Evolutionary conservation across 2,797 vertebrate species (phyloP), one percentile per base, ranked within the genome.

Genomic region (Sandelia bainsii): DNA sequence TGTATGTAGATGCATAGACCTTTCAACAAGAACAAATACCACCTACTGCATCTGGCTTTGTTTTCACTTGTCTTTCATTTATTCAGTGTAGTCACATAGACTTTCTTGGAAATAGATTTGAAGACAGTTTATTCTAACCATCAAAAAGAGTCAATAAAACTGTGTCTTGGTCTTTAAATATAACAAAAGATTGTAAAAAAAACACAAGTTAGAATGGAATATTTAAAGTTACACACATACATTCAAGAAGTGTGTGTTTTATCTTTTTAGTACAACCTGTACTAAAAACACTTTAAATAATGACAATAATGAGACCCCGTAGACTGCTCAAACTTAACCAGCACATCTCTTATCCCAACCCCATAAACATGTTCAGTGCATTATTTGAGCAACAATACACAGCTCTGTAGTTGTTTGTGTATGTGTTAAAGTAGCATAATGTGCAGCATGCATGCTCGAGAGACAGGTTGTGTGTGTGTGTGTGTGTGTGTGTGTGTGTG

Each of bases 61-160:
- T 57, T 22, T 45, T 60, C 42, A 42, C 16, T 71, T 56, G 19
- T 50, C 48, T 59, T 29, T 49, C 57, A 64, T 58, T 52, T 68
- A 51, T 40, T 76, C 60, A 49, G 66, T 6, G 23, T 34, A 60
- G 44, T 64, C 80, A 72, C 27, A 68, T n/a, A 69, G 65, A 69
- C 44, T 61, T 48, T 44, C 44, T 72, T 78, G 60, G 66, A 84
- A 9, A 12, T 46, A n/a, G 65, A 71, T 77, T 79, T 83, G 29
- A 32, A 66, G 48, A 72, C 22, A 0, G 25, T 86, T 56, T 6
- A 42, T 22, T 49, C 22, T 16, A 53, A 53, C 7, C 14, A 49
- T 62, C 45, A 50, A 59, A 22, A 69, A 73, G 62, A 49, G 51
- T 69, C 61, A 34, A 64, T 73, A 51, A 79, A 73, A 57, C 14